phyloP scores from a whole-genome alignment of 2,113 vertebrate species.

The Thinocorus orbignyianus region DNA sequence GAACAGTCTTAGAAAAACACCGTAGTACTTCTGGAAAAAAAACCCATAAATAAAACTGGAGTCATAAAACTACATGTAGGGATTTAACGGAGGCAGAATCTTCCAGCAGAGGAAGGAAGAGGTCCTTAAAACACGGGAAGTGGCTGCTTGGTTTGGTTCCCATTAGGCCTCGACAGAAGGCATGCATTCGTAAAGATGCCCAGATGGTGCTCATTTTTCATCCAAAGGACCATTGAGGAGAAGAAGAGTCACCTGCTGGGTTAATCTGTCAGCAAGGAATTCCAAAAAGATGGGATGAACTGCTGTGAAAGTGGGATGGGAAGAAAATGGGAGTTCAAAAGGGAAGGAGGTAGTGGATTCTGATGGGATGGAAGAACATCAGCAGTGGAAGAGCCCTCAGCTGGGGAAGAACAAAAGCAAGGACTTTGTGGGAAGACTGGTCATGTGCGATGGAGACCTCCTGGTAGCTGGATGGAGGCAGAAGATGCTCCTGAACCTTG shows the following conservation, averaged over 20 bases:
- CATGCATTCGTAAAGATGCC: too few relatives aligned
- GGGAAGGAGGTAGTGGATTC: neutral
- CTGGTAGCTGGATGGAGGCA: neutral
- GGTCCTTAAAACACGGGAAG: neutral
- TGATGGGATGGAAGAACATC: neutral
- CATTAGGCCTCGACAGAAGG: accelerated
- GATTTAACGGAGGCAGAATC: neutral
- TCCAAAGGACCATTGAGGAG: neutral
- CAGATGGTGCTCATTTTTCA: neutral
- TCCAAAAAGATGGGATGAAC: neutral
- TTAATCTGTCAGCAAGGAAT: neutral
- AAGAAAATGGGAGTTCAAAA: too few relatives aligned
- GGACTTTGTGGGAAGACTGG: neutral
- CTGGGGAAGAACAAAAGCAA: neutral
- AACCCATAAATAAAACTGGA: neutral
- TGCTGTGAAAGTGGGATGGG: neutral
- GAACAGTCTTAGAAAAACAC: neutral
- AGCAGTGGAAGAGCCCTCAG: neutral
- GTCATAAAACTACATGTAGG: neutral
- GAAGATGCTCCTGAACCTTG: accelerated
- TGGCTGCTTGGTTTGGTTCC: neutral
- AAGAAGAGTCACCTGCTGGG: neutral
- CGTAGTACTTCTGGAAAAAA: neutral
- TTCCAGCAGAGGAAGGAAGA: neutral
- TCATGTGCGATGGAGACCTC: neutral